Evolutionary conservation across 2,888 invertebrate genomes (phyloP).

Genomic region (Exocentrus adspersus): DNA sequence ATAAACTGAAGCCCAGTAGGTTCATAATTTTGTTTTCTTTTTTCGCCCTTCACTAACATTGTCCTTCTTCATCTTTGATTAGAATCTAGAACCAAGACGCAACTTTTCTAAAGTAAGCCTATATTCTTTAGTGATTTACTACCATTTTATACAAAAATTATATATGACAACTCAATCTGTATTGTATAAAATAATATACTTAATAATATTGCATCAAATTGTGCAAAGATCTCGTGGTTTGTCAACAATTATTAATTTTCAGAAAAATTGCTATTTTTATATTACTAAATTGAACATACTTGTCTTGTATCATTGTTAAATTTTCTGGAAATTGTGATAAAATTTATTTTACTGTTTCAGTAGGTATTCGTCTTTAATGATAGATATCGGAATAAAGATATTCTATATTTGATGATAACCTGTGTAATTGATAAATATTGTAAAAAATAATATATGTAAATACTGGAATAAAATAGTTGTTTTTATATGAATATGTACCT

Average conservation of each 20-base stretch:
- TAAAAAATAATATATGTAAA: conserved; percentile 57
- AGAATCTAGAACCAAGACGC: not conserved
- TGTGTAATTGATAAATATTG: conserved; percentile 58
- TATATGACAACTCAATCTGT: conserved; percentile 22
- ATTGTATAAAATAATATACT: conserved; percentile 15
- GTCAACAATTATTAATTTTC: conserved; percentile 43
- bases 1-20: too few relatives aligned
- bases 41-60: too few relatives aligned
- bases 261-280: conserved; percentile 53
- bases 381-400: conserved; percentile 51
- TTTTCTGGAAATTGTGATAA: conserved; percentile 62
- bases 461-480: conserved; percentile 56
- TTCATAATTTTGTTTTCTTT: too few relatives aligned
- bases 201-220: conserved; percentile 28
- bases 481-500: conserved; percentile 53
- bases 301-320: conserved; percentile 54
- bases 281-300: conserved; percentile 46
- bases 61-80: too few relatives aligned
- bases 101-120: conserved; percentile 7
- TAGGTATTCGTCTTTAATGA: conserved; percentile 50
- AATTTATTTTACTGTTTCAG: conserved; percentile 51
- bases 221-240: conserved; percentile 45
- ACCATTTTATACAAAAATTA: conserved; percentile 28
- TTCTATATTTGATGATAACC: conserved; percentile 61
- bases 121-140: conserved; percentile 18